Percentiles rank a stretch among this genome's conserved stretches.
phyloP scores from a whole-genome alignment of 2,797 vertebrate genomes.

The Gephyroberyx darwinii region DNA sequence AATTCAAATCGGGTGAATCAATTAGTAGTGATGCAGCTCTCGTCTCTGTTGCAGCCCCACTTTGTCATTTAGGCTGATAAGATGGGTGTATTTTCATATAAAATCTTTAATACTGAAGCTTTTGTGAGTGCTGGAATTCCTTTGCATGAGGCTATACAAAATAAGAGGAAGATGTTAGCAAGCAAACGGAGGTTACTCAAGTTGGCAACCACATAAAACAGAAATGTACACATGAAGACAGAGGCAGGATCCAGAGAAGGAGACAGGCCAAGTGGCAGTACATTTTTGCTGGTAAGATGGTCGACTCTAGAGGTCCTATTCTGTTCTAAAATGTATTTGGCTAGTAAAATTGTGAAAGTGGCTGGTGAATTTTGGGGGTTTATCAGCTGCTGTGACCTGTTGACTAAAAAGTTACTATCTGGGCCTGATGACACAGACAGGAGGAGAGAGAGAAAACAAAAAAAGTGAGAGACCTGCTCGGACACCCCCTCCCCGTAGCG shows the following conservation, averaged over 20 bases:
- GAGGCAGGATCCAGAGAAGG: background rate
- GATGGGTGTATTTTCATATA: no score
- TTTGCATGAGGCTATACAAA: background rate
- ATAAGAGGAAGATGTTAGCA: background rate
- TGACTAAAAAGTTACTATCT: conserved; percentile 7
- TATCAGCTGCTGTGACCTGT: conserved; percentile 1
- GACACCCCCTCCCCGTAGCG: conserved; percentile 91
- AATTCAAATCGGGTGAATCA: no score
- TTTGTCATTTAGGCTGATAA: no score
- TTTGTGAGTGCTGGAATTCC: background rate
- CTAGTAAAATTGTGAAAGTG: background rate
- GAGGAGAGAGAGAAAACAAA: conserved; percentile 52
- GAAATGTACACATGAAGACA: background rate
- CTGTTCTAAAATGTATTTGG: background rate
- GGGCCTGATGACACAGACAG: conserved; percentile 22
- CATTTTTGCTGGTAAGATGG: no score
- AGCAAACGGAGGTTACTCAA: background rate
- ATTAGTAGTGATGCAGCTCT: no score
- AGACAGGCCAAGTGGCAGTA: background rate
- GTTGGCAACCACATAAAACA: background rate
- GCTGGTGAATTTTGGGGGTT: background rate
- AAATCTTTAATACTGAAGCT: background rate
- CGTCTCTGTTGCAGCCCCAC: no score
- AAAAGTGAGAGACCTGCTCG: conserved; percentile 85
- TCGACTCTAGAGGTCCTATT: background rate